These are phyloP conservation scores for Micromussa lordhowensis DNA, from an alignment of 92 coral and sea anemone genomes.

Conservation along the genomic window DNA sequence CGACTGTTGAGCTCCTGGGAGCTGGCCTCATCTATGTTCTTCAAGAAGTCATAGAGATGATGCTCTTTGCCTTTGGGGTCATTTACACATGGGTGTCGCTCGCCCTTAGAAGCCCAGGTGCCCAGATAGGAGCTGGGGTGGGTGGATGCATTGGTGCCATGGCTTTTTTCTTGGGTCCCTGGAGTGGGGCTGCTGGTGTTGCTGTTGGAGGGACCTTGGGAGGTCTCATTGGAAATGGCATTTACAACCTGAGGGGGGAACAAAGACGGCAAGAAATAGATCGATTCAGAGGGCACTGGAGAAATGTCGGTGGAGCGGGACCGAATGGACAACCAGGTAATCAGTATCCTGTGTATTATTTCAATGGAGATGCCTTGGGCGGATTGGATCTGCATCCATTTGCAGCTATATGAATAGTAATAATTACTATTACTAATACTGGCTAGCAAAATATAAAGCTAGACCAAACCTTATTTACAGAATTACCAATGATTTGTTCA, in stretches of 20 bases:
- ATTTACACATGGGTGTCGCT: constrained; percentile 78
- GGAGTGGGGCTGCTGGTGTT: constrained; percentile 49
- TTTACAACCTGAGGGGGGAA: constrained; percentile 38
- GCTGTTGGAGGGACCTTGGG: constrained; percentile 66
- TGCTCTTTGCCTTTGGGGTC: constrained; percentile 83
- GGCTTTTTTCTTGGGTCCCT: constrained; percentile 35
- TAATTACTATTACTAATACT: too few relatives aligned
- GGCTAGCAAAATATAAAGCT: too few relatives aligned
- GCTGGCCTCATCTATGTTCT: constrained; percentile 44
- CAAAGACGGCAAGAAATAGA: constrained; percentile 13
- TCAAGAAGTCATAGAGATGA: constrained; percentile 56
- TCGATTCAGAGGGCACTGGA: constrained; percentile 36
- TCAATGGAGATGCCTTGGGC: constrained; percentile 38
- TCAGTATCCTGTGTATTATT: constrained; percentile 27
- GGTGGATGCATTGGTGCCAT: constrained; percentile 64
- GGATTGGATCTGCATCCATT: constrained; percentile 39
- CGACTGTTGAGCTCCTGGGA: neutral
- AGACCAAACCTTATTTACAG: too few relatives aligned
- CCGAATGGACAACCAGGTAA: constrained; percentile 11
- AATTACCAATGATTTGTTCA: too few relatives aligned
- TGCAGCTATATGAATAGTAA: neutral
- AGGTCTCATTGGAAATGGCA: constrained; percentile 72
- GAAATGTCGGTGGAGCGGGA: constrained; percentile 5
- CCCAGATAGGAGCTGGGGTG: constrained; percentile 71
- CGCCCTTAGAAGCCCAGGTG: constrained; percentile 67